Base-by-base conservation (phyloP, 2,888 invertebrate genomes). In the Tribolium freemani region DNA sequence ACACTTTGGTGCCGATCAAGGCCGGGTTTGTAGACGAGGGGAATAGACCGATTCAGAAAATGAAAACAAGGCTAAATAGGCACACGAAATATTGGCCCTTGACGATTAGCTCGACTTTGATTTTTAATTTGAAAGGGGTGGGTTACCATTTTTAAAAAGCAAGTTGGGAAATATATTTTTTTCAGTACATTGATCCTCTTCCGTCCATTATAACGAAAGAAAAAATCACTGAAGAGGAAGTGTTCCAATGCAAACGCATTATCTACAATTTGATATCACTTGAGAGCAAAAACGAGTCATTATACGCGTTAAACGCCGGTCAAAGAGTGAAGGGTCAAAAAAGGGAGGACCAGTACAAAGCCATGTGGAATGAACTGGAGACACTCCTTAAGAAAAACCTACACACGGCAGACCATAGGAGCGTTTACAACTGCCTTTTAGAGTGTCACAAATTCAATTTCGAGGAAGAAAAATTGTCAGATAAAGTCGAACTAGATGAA, bases 301-400 rank as follows among this genome's bases (percentile, higher is more conserved):
- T 97, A 0, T 91, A 94, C 0, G 87, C 94, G 0, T 91, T 92
- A 0, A 90, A 91, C 77, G 87, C 92, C 30, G 92, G 92, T 16
- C 89, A 92, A 77, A 90, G 94, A 86, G 91, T 84, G 16, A 87
- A 87, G 77, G 88, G 88, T 0, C 87, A 87, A 6, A 92, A 93
- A 16, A 90, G 93, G 75, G 96, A 97, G 79, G 97, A 98, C 82
- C 96, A 96, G 80, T 98, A 98, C 88, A 91, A 95, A 53, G 90
- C 95, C 26, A 90, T 98, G 84, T 98, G 97, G 94, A 90, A 91
- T 30, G 98, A 98, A 84, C 85, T 98, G 56, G 98, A 98, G 84
- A 91, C 92, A 8, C 88, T 97, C 44, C 87, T 98, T 0, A 92
- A 94, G 66, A 91, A 92, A 21, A 93, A 94, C 84, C 90, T 93